phyloP scores from a whole-genome alignment of 2,888 invertebrate genomes.

The Neoaliturus tenellus region DNA sequence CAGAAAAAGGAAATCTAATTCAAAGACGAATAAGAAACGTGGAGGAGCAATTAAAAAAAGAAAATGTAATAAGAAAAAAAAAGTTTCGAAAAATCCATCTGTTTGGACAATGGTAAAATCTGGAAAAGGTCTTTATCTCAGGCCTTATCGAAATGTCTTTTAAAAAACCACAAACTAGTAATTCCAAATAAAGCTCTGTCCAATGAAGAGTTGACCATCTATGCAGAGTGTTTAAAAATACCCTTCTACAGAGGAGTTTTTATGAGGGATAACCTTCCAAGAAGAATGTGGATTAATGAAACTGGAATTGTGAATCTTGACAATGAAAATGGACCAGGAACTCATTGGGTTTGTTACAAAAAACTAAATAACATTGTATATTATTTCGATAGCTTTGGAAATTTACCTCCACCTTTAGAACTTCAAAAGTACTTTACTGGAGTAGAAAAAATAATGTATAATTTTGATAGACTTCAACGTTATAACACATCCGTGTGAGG shows the following conservation, averaged over 20 bases:
- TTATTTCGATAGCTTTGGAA: slow-evolving; percentile 38
- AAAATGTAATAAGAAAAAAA: neutral
- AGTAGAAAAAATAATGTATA: neutral
- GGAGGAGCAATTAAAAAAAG: neutral
- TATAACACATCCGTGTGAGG: neutral
- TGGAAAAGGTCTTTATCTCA: slow-evolving; percentile 16
- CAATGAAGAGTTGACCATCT: neutral
- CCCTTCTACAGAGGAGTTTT: slow-evolving; percentile 24
- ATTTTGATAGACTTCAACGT: neutral
- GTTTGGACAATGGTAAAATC: neutral
- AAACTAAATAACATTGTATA: neutral
- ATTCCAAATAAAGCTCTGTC: neutral
- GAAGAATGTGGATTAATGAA: neutral
- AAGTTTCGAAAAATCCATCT: neutral
- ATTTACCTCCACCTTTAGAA: slow-evolving; percentile 19
- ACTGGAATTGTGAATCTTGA: neutral
- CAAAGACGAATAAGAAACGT: neutral
- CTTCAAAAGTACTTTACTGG: neutral
- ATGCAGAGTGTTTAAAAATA: neutral
- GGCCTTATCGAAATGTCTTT: slow-evolving; percentile 28
- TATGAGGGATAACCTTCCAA: neutral
- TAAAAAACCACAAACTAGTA: neutral
- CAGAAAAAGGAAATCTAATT: neutral
- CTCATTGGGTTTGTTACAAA: slow-evolving; percentile 8
- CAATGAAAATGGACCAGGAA: neutral